These are phyloP conservation scores for Heterotis niloticus DNA, from an alignment of 2,113 vertebrate genomes.

Conservation along the genomic window DNA sequence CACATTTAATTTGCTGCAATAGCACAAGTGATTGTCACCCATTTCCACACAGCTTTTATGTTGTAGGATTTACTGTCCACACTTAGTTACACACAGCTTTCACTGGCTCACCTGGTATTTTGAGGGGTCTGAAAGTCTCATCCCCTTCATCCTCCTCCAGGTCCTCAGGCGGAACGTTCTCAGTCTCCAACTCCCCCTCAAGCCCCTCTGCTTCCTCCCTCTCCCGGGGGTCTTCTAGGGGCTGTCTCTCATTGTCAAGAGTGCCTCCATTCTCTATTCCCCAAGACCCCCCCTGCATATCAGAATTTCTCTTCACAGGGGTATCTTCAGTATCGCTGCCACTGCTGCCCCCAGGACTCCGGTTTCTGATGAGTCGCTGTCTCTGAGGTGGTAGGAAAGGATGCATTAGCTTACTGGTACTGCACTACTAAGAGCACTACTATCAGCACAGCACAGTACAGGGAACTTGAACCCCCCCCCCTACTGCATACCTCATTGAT, in stretches of 20 bases:
- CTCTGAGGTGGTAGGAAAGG: conserved; percentile 46
- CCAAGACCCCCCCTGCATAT: conserved; percentile 43
- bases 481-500: conserved; percentile 66
- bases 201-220: conserved; percentile 36
- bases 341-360: conserved; percentile 42
- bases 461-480: conserved; percentile 2
- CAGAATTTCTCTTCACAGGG: conserved; percentile 47
- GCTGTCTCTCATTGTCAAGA: conserved; percentile 35
- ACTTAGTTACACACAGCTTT: too few species aligned
- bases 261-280: conserved; percentile 61
- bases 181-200: conserved; percentile 46
- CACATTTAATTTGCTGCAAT: too few species aligned
- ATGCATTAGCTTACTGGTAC: neutral
- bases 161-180: conserved; percentile 47
- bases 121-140: conserved; percentile 58
- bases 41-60: too few species aligned
- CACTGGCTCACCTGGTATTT: conserved; percentile 57
- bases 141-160: conserved; percentile 54
- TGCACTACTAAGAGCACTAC: neutral
- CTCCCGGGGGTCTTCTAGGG: conserved; percentile 24
- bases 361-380: conserved; percentile 58
- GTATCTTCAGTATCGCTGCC: conserved; percentile 39
- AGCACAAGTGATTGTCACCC: too few species aligned
- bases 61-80: too few species aligned
- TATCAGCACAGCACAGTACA: neutral